Conservation (phyloP, 2,888 invertebrate species). For the Coecobrya sp. region DNA sequence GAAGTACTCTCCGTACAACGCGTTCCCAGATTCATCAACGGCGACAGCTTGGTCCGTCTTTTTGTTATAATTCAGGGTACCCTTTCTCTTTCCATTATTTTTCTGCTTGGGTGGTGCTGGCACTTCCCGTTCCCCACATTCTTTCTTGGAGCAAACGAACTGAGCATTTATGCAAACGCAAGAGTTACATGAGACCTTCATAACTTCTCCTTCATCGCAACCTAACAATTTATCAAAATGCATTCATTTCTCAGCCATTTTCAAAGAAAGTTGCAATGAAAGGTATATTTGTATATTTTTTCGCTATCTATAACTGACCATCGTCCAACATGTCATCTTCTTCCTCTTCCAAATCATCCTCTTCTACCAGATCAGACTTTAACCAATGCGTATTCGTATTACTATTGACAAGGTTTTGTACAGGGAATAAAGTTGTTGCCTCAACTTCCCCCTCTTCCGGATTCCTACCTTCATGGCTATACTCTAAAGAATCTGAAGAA, state of each 20-base stretch:
- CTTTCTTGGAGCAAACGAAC: conserved; percentile 87
- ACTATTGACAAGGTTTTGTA: conserved; percentile 64
- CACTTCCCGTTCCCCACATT: conserved; percentile 84
- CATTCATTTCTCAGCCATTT: too few species aligned
- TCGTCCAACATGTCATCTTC: conserved; percentile 62
- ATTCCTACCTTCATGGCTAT: conserved; percentile 68
- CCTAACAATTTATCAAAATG: too few species aligned
- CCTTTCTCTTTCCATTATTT: conserved; percentile 52
- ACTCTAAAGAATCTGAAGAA: conserved; percentile 72
- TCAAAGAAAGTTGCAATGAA: too few species aligned
- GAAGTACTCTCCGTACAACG: conserved; percentile 67
- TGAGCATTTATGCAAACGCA: conserved; percentile 82
- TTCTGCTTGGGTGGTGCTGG: conserved; percentile 67
- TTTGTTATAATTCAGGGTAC: conserved; percentile 67
- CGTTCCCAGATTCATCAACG: conserved; percentile 58
- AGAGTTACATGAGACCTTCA: conserved; percentile 82
- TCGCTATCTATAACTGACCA: background rate
- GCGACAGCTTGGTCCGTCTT: conserved; percentile 38
- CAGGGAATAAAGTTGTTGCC: conserved; percentile 81
- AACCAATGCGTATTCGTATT: conserved; percentile 48
- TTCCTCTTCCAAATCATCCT: conserved; percentile 64
- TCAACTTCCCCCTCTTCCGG: conserved; percentile 82
- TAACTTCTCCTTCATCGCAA: conserved; percentile 80
- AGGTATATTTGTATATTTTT: too few species aligned
- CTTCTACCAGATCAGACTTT: conserved; percentile 73